phyloP scores from a whole-genome alignment of 2,797 vertebrate species.

The Bradypodion pumilum region DNA sequence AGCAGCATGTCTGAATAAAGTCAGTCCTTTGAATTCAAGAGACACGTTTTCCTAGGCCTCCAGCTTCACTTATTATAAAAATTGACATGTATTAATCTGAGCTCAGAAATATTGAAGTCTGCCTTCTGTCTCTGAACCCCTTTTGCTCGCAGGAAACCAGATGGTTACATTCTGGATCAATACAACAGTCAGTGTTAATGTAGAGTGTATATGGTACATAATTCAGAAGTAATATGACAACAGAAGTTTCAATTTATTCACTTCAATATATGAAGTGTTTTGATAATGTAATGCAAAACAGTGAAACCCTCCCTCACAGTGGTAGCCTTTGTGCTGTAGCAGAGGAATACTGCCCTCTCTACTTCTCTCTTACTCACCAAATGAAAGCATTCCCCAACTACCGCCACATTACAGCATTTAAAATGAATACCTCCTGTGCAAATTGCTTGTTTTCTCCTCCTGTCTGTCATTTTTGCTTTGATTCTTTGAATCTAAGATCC shows the following conservation, averaged over 20 bases:
- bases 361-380: no score
- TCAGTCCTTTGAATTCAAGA: background rate
- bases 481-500: no score
- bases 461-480: no score
- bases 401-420: no score
- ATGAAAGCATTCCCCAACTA: no score
- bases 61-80: background rate
- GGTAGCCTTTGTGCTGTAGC: no score
- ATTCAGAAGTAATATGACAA: slow-evolving; percentile 30
- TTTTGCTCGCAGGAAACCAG: background rate
- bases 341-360: no score
- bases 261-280: slow-evolving; percentile 30
- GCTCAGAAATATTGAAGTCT: background rate
- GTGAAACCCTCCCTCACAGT: background rate
- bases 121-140: background rate
- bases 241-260: background rate
- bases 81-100: background rate
- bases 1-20: slow-evolving; percentile 32
- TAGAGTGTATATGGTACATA: background rate
- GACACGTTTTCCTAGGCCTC: background rate
- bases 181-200: background rate
- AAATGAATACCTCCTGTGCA: no score
- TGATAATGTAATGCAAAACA: slow-evolving; percentile 41
- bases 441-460: no score
- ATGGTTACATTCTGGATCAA: background rate